Evolutionary conservation across 2,888 invertebrate genomes (phyloP), one percentile per base, ranked within the genome.

Genomic region (Ariolimax columbianus): DNA sequence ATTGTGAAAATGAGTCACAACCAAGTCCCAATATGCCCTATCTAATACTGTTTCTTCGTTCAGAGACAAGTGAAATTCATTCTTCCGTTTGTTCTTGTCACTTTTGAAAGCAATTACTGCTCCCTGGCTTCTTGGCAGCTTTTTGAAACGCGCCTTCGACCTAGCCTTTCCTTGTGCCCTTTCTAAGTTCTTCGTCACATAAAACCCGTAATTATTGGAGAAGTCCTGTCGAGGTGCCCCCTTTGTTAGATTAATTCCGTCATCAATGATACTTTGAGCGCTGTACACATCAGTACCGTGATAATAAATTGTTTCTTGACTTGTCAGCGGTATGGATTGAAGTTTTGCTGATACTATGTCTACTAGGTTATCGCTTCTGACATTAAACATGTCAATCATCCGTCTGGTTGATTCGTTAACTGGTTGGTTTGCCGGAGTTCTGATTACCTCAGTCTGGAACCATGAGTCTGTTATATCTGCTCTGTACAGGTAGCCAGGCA

Each of bases 71-170:
- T 38, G 55, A 26, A 1, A 1, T 43, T 55, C 36, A 9, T 59
- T 30, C 2, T 2, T 77, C 0, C 26, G 23, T n/a, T 47, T 17
- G 7, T 1, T 36, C 26, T 36, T 1, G n/a, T 30, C 23, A 55
- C 33, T 59, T 59, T 59, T 77, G 36, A 77, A 77, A 77, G 59
- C 77, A 77, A 77, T 59, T 4, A 77, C 59, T 36, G 77, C 77
- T 47, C 51, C 51, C 0, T 9, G 75, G 2, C 4, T 75, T 14
- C 14, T 17, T 6, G 55, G 51, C 19, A 40, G 38, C 1, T 38
- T 38, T n/a, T n/a, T n/a, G n/a, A n/a, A n/a, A n/a, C n/a, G n/a
- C n/a, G n/a, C n/a, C n/a, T 47, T 38, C 0, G 7, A 3, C 38
- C 23, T 51, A 23, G 30, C 38, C 59, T 47, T 47, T 3, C n/a